phyloP scores from a whole-genome alignment of 2,888 invertebrate species.

The Coelogynopora nodosa region DNA sequence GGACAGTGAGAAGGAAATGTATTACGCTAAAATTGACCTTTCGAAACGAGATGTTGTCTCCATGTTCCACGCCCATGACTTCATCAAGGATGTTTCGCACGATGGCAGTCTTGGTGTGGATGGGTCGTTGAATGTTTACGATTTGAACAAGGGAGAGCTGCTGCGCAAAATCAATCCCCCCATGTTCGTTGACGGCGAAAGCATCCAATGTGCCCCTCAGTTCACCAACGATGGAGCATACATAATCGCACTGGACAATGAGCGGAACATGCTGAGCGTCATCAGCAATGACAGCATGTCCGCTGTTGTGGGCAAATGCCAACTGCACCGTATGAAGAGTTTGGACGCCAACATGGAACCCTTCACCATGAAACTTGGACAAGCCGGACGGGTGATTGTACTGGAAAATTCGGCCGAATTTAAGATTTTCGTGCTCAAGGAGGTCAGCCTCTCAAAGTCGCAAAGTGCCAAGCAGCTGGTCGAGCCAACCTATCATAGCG shows the following conservation, averaged over 20 bases:
- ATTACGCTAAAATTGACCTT: conserved; percentile 43
- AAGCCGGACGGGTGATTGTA: conserved; percentile 31
- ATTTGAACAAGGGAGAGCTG: conserved; percentile 36
- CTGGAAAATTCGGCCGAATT: conserved; percentile 40
- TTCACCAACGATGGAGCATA: conserved; percentile 43
- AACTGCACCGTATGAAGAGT: conserved; percentile 33
- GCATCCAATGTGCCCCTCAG: conserved; percentile 1
- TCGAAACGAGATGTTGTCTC: conserved; percentile 42
- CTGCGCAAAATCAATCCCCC: conserved; percentile 18
- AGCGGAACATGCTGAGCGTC: conserved; percentile 33
- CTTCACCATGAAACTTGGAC: conserved; percentile 37
- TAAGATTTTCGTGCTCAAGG: conserved; percentile 43
- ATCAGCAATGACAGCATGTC: conserved; percentile 11
- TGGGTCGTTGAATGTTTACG: conserved; percentile 32
- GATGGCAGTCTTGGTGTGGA: conserved; percentile 42
- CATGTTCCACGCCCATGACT: conserved; percentile 36
- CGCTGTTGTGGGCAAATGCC: conserved; percentile 15
- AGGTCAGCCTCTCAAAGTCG: background rate
- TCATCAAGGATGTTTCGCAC: conserved; percentile 40
- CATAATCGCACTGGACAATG: conserved; percentile 32
- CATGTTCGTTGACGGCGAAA: background rate
- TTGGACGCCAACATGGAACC: background rate
- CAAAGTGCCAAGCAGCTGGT: background rate
- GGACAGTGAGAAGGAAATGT: conserved; percentile 45
- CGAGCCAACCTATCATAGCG: conserved; percentile 31